Percentiles rank a stretch among this genome's conserved stretches.
Conservation (phyloP, 2,113 vertebrate genomes). For the Lathamus discolor region DNA sequence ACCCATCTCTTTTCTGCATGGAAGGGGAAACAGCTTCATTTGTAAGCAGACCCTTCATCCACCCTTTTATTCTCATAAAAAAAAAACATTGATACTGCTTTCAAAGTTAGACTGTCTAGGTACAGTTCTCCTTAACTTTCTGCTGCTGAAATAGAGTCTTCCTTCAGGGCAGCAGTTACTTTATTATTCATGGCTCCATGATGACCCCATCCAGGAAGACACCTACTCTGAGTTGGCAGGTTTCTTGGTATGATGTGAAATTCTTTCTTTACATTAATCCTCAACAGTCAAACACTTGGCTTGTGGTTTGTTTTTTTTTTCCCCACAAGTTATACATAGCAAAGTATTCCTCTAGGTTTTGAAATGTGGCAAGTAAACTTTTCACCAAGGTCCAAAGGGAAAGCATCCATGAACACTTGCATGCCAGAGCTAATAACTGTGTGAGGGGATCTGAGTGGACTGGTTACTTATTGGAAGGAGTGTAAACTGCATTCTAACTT, state of each 20-base stretch:
- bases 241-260: not conserved
- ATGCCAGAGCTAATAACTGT: not conserved
- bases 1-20: not conserved
- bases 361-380: fast-evolving
- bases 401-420: not conserved
- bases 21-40: not conserved
- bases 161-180: not conserved
- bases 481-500: not conserved
- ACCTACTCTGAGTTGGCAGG: not conserved
- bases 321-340: not conserved
- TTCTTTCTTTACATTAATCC: not conserved
- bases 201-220: not conserved
- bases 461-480: not conserved
- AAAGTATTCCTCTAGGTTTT: not conserved
- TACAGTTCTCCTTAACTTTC: not conserved
- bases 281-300: not conserved
- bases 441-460: not conserved
- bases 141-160: not conserved
- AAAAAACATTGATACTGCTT: not conserved
- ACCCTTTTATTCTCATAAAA: not conserved
- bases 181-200: not conserved
- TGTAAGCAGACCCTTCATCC: not conserved
- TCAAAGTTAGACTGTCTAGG: not conserved
- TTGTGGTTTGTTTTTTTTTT: not conserved
- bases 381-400: not conserved